phyloP scores from a whole-genome alignment of 2,888 invertebrate genomes.

The Plagodis pulveraria region DNA sequence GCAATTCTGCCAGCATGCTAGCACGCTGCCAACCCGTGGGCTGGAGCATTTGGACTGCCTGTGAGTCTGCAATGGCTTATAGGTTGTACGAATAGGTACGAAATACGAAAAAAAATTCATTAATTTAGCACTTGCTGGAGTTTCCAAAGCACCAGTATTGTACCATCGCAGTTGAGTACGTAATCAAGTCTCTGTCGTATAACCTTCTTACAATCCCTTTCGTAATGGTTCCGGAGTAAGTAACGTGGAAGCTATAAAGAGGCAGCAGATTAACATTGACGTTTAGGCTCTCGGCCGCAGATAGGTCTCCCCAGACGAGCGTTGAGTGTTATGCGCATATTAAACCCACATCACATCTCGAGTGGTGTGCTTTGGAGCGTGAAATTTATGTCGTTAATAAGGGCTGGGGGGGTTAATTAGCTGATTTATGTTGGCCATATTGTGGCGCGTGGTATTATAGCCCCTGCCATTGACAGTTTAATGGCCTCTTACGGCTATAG shows the following conservation, averaged over 20 bases:
- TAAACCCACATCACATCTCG: conserved; percentile 70
- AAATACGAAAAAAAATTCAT: too few relatives aligned
- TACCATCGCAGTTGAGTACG: conserved; percentile 13
- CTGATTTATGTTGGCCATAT: conserved; percentile 79
- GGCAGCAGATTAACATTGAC: conserved; percentile 49
- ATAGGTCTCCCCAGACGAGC: conserved; percentile 35
- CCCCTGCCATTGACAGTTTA: conserved; percentile 74
- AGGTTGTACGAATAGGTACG: too few relatives aligned
- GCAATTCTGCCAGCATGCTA: too few relatives aligned
- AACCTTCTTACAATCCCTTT: conserved; percentile 33
- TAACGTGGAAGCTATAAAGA: conserved; percentile 45
- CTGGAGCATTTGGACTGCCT: too few relatives aligned
- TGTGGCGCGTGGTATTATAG: conserved; percentile 69
- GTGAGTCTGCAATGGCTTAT: too few relatives aligned
- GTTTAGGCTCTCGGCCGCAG: conserved; percentile 43
- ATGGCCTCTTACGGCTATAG: conserved; percentile 57
- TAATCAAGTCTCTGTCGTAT: conserved; percentile 22
- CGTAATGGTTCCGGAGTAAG: conserved; percentile 37
- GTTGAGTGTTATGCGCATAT: conserved; percentile 66
- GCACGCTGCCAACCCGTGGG: too few relatives aligned
- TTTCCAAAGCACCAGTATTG: conserved; percentile 14
- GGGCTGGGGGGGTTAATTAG: conserved; percentile 79
- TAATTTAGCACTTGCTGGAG: too few relatives aligned
- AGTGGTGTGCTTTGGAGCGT: conserved; percentile 68
- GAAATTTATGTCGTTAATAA: conserved; percentile 83